A percentile compares a stretch with the other conserved stretches of the same genome.
Evolutionary conservation across 53 echinoderm and acorn worm genomes (phyloP).

Genomic region (Temnopleurus reevesii): DNA sequence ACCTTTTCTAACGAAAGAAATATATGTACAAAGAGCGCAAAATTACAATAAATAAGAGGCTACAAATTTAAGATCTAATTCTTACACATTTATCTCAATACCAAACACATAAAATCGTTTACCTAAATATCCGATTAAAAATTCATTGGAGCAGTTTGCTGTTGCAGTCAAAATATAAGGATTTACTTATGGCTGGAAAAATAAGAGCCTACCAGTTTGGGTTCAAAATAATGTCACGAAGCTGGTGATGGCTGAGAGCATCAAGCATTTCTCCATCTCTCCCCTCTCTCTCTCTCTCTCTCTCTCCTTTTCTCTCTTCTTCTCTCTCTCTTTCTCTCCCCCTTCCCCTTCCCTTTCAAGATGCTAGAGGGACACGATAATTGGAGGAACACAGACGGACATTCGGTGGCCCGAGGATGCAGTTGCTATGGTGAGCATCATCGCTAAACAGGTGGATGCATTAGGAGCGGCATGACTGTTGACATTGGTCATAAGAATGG

Average conservation of each 20-base stretch:
- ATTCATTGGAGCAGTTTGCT: neutral
- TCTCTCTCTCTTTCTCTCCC: neutral
- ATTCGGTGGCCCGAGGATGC: conserved; percentile 23
- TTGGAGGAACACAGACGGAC: conserved; percentile 42
- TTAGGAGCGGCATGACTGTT: conserved; percentile 45
- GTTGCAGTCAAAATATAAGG: neutral
- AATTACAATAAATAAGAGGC: too few species aligned
- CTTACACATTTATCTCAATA: too few species aligned
- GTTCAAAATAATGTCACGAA: conserved; percentile 13
- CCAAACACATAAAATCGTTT: too few species aligned
- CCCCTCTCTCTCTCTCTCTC: neutral
- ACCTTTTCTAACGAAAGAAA: too few species aligned
- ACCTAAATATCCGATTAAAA: too few species aligned
- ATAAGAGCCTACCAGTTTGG: neutral
- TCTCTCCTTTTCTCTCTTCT: neutral
- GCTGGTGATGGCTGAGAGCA: neutral
- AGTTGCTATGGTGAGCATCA: conserved; percentile 39
- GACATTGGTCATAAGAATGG: conserved; percentile 33
- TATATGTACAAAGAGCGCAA: too few species aligned
- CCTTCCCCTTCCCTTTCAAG: neutral
- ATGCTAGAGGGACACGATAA: conserved; percentile 5
- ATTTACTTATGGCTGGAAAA: neutral
- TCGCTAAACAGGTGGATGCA: conserved; percentile 50
- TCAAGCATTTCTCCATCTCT: neutral
- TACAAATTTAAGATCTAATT: too few species aligned